Conservation (phyloP, 2,797 vertebrate species). For the Oreonectes daqikongensis region DNA sequence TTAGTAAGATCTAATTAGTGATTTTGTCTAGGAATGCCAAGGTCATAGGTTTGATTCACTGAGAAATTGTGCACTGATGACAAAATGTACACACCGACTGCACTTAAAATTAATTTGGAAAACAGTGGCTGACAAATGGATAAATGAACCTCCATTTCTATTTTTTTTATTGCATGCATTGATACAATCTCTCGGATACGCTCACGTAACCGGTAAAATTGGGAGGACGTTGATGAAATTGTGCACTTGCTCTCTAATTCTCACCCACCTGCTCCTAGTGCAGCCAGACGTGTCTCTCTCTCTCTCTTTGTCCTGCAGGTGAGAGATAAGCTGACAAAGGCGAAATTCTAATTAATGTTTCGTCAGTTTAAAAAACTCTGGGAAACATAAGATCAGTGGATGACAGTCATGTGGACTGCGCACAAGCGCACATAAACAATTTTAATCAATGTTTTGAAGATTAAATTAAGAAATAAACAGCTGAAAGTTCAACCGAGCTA, state of each 20-base stretch:
- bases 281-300: background rate
- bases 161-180: background rate
- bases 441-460: slow-evolving; percentile 66
- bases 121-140: background rate
- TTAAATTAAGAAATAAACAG: slow-evolving; percentile 67
- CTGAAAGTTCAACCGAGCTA: slow-evolving; percentile 57
- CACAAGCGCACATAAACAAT: slow-evolving; percentile 48
- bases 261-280: background rate
- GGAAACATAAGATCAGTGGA: slow-evolving; percentile 56
- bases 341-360: slow-evolving; percentile 63
- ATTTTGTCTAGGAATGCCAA: background rate
- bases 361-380: slow-evolving; percentile 59
- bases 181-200: background rate
- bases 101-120: background rate
- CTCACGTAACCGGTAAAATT: background rate
- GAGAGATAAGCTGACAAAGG: slow-evolving; percentile 57
- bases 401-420: slow-evolving; percentile 43
- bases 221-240: slow-evolving; percentile 2
- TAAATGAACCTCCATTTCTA: background rate
- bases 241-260: background rate
- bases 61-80: background rate
- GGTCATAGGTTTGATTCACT: background rate
- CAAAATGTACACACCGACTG: background rate
- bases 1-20: background rate
- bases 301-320: slow-evolving; percentile 55